phyloP scores from a whole-genome alignment of 1,140 invertebrate genomes.

The Ruditapes philippinarum region DNA sequence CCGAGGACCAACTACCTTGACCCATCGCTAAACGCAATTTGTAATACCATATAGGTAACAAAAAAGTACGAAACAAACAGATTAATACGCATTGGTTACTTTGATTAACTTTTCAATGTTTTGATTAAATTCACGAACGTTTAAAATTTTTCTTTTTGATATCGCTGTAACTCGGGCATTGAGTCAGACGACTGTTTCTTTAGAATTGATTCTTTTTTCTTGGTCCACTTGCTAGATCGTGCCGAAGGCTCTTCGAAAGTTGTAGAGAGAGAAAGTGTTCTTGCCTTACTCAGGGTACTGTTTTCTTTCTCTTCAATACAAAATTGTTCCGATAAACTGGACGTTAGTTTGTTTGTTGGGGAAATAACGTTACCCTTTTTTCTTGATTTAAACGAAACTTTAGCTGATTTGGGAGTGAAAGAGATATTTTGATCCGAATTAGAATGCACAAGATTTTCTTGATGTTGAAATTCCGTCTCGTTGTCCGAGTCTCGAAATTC shows the following conservation, averaged over 20 bases:
- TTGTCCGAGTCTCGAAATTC: background rate
- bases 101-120: background rate
- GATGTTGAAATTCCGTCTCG: background rate
- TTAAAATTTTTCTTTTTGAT: constrained; percentile 25
- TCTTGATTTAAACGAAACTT: background rate
- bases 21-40: no score
- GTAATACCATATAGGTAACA: no score
- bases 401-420: background rate
- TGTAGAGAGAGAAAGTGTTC: background rate
- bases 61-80: no score
- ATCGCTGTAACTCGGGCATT: background rate
- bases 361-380: background rate
- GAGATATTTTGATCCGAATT: constrained; percentile 8
- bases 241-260: background rate
- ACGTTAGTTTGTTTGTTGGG: background rate
- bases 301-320: background rate
- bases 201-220: background rate
- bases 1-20: no score
- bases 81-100: background rate
- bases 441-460: background rate
- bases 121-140: no score
- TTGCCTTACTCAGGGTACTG: background rate
- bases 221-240: background rate
- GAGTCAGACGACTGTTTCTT: constrained; percentile 15
- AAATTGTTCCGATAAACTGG: background rate